A percentile compares a stretch with the other conserved stretches of the same genome.
These are phyloP conservation scores for Malurus leucopterus DNA, from an alignment of 2,797 vertebrate genomes.

Conservation along the genomic window DNA sequence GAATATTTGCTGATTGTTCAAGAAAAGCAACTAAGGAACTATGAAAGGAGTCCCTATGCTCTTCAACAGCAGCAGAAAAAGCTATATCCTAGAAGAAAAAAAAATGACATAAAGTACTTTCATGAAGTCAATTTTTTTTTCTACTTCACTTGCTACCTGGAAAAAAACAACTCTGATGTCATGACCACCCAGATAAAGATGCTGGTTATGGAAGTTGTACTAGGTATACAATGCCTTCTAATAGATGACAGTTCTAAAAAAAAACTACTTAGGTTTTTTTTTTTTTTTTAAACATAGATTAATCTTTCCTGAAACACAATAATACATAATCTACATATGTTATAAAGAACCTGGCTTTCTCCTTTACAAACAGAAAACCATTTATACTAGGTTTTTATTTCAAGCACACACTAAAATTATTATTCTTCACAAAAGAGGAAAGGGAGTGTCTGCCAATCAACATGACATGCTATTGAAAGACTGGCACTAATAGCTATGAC, in stretches of 20 bases:
- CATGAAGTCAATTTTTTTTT: not conserved
- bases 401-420: slow-evolving; percentile 85
- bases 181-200: not conserved
- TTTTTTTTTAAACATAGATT: not conserved
- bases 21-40: not conserved
- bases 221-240: not conserved
- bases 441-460: slow-evolving; percentile 88
- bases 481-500: slow-evolving; percentile 72
- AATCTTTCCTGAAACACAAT: slow-evolving; percentile 14
- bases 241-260: not conserved
- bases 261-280: not conserved
- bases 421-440: slow-evolving; percentile 72
- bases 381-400: slow-evolving; percentile 88
- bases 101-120: not conserved
- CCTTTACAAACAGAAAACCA: slow-evolving; percentile 81
- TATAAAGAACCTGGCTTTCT: slow-evolving; percentile 64
- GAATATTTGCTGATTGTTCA: not conserved
- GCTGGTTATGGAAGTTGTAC: not conserved
- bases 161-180: not conserved
- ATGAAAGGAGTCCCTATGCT: not conserved
- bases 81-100: not conserved
- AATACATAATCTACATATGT: slow-evolving; percentile 29
- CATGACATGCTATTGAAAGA: slow-evolving; percentile 71
- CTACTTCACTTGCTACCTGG: not conserved
- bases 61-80: not conserved